Conservation (phyloP, 2,888 invertebrate genomes). For the Drosophila kambysellisi region DNA sequence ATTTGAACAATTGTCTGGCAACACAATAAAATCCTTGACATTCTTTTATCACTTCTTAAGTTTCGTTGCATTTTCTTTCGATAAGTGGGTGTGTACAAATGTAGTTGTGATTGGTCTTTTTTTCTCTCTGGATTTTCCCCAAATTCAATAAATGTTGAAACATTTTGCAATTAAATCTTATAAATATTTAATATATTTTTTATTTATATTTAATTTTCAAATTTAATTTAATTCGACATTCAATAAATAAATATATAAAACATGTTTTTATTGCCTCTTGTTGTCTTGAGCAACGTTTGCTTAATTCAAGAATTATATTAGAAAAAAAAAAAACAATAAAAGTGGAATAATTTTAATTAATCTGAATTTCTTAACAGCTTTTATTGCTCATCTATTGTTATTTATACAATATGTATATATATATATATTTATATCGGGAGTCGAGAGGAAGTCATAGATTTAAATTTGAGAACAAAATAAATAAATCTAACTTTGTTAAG, state of each 20-base stretch:
- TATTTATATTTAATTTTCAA: no score
- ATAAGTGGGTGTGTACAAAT: no score
- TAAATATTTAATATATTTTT: no score
- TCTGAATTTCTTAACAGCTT: background rate
- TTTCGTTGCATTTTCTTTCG: background rate
- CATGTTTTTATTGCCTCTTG: no score
- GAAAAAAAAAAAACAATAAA: no score
- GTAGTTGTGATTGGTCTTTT: no score
- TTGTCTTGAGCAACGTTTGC: background rate
- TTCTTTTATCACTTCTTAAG: background rate
- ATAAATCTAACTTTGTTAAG: background rate
- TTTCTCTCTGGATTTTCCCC: no score
- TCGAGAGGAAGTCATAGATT: background rate
- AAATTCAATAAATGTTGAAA: no score
- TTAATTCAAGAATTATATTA: background rate
- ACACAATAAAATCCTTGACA: background rate
- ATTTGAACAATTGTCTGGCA: background rate
- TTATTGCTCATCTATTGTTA: background rate
- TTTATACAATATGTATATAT: background rate
- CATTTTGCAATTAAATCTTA: no score
- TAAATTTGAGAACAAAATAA: background rate
- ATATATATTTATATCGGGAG: background rate
- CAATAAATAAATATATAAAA: no score
- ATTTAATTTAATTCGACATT: no score
- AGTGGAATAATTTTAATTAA: background rate